Evolutionary conservation across 2,113 vertebrate species (phyloP).

Genomic region (Peromyscus maniculatus): DNA sequence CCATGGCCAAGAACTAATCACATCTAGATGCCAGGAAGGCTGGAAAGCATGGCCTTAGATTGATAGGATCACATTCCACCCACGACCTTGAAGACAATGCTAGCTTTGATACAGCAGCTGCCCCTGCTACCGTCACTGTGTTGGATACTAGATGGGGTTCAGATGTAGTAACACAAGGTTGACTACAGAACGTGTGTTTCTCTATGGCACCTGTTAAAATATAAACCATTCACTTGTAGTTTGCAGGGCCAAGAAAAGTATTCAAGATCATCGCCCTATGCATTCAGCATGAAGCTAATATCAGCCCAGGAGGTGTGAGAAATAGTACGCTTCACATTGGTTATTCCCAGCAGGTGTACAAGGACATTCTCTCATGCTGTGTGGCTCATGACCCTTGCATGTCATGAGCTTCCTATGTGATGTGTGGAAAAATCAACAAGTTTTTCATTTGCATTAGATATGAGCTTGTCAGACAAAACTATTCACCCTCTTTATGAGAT

Average conservation of each 20-base stretch:
- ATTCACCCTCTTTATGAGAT: background rate
- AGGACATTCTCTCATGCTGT: background rate
- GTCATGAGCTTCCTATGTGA: background rate
- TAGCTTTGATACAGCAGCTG: background rate
- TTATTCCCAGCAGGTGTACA: background rate
- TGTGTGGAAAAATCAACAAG: background rate
- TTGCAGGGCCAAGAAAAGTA: constrained; percentile 10
- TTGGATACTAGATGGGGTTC: background rate
- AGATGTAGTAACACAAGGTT: constrained; percentile 1
- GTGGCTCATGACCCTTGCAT: background rate
- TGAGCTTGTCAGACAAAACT: constrained; percentile 15
- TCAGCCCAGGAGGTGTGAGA: background rate
- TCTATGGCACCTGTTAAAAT: background rate
- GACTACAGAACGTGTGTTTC: background rate
- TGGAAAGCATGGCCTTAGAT: background rate
- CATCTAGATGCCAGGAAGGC: background rate
- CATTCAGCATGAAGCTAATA: background rate
- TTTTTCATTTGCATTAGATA: constrained; percentile 1
- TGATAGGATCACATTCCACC: background rate
- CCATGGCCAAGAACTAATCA: background rate
- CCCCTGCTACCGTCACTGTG: background rate
- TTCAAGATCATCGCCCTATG: background rate
- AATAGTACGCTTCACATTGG: background rate
- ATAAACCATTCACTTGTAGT: background rate
- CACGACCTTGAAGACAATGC: background rate